phyloP scores from a whole-genome alignment of 1,140 invertebrate genomes.

The Muscidifurax raptorellus region DNA sequence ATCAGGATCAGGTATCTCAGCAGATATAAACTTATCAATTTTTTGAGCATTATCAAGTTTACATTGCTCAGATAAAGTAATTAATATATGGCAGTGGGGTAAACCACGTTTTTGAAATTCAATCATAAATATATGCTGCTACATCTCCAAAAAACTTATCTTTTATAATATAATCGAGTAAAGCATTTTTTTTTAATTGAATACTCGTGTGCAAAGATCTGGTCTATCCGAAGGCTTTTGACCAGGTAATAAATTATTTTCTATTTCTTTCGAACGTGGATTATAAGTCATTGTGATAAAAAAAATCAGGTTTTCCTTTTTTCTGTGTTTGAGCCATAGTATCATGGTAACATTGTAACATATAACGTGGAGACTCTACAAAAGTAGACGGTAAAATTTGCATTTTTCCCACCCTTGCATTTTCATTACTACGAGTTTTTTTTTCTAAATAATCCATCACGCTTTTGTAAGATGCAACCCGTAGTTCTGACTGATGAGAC shows the following conservation, averaged over 20 bases:
- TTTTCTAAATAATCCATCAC: constrained; percentile 15
- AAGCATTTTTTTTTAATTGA: constrained; percentile 22
- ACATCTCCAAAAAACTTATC: constrained; percentile 7
- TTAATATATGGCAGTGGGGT: constrained; percentile 63
- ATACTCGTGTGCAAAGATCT: not conserved
- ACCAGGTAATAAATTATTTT: not conserved
- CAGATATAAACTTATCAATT: constrained; percentile 56
- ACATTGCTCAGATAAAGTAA: not conserved
- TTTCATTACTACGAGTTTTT: not conserved
- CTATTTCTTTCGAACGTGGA: not conserved
- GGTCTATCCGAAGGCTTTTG: constrained; percentile 7
- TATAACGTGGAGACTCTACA: constrained; percentile 2
- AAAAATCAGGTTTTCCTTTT: constrained; percentile 16
- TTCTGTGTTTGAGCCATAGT: not conserved
- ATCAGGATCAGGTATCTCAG: constrained; percentile 74
- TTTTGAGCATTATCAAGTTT: constrained; percentile 18
- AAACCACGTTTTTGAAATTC: constrained; percentile 61
- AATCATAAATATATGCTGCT: constrained; percentile 10
- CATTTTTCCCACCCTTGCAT: constrained; percentile 1
- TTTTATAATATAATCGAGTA: constrained; percentile 25
- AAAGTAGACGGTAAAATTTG: constrained; percentile 23
- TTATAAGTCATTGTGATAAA: constrained; percentile 15
- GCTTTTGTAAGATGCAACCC: constrained; percentile 16
- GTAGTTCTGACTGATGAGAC: constrained; percentile 12
- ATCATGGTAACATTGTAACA: constrained; percentile 22